Conservation (phyloP, 2,797 vertebrate species). For the Scarus forsteni region DNA sequence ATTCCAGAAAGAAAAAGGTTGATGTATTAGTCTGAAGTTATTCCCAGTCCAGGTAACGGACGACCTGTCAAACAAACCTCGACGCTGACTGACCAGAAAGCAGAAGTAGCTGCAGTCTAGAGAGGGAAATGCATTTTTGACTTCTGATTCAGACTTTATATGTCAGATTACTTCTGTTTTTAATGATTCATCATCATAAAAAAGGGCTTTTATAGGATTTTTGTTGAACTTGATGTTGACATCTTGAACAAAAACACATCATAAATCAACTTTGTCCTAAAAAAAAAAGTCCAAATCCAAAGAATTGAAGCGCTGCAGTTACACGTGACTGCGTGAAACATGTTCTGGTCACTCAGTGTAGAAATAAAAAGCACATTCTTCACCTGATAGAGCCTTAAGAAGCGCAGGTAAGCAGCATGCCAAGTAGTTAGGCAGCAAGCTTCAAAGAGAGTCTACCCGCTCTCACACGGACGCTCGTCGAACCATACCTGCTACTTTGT, state of each 20-base stretch:
- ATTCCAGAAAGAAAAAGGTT: conserved; percentile 44
- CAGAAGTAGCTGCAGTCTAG: conserved; percentile 8
- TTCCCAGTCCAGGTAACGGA: conserved; percentile 16
- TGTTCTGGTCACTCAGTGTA: conserved; percentile 73
- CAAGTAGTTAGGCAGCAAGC: conserved; percentile 75
- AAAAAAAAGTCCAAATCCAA: neutral
- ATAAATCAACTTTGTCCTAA: too few relatives aligned
- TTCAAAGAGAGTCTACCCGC: conserved; percentile 42
- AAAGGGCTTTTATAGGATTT: too few relatives aligned
- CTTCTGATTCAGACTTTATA: neutral
- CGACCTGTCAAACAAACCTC: conserved; percentile 18
- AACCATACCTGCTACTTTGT: conserved; percentile 86
- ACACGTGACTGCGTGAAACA: neutral
- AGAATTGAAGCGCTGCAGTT: neutral
- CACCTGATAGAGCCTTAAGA: conserved; percentile 52
- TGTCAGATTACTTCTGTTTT: neutral
- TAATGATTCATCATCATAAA: neutral
- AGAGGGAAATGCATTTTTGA: neutral
- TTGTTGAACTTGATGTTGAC: too few relatives aligned
- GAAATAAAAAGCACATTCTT: conserved; percentile 43
- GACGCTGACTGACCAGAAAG: conserved; percentile 76
- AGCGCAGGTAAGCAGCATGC: conserved; percentile 77
- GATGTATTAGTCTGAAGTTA: conserved; percentile 50
- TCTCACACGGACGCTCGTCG: conserved; percentile 33
- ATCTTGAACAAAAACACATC: too few relatives aligned